phyloP scores from a whole-genome alignment of 2,113 vertebrate genomes.

The Corythornis cristatus region DNA sequence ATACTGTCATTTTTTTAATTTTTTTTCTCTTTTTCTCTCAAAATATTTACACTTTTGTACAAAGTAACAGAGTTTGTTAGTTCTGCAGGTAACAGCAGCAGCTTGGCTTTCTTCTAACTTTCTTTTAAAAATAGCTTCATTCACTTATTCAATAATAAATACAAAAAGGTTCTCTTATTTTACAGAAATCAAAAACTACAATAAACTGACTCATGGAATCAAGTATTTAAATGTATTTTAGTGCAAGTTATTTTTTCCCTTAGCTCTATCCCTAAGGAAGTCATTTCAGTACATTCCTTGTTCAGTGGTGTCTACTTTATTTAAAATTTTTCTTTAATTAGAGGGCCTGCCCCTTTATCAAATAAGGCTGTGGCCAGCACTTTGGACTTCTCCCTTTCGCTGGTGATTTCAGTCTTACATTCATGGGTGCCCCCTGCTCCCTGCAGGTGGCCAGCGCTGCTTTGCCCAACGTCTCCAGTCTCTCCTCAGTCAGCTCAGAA shows the following conservation, averaged over 20 bases:
- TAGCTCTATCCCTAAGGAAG: slow-evolving; percentile 95
- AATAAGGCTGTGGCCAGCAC: slow-evolving; percentile 96
- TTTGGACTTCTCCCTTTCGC: slow-evolving; percentile 91
- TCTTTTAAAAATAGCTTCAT: slow-evolving; percentile 98
- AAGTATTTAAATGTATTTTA: slow-evolving; percentile 97
- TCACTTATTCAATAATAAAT: slow-evolving; percentile 99
- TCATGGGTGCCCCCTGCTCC: slow-evolving; percentile 79
- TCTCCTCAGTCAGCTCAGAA: slow-evolving; percentile 78
- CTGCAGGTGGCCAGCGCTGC: slow-evolving; percentile 73
- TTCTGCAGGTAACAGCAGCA: slow-evolving; percentile 92
- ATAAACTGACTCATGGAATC: slow-evolving; percentile 99
- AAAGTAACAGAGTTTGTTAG: slow-evolving; percentile 93
- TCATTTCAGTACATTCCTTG: slow-evolving; percentile 99
- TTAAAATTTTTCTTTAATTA: slow-evolving; percentile 82
- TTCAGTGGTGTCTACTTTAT: slow-evolving; percentile 99
- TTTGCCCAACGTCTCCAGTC: slow-evolving; percentile 76
- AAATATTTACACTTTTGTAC: slow-evolving; percentile 98
- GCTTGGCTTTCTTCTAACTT: slow-evolving; percentile 91
- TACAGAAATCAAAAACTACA: slow-evolving; percentile 97
- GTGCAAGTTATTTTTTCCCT: slow-evolving; percentile 98
- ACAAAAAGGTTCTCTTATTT: slow-evolving; percentile 99
- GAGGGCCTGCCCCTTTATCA: slow-evolving; percentile 96
- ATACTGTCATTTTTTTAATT: slow-evolving; percentile 77
- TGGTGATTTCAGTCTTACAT: slow-evolving; percentile 95
- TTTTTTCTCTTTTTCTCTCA: slow-evolving; percentile 73